Evolutionary conservation across 2,797 vertebrate species (phyloP), one percentile per base, ranked within the genome.

Genomic region (Streptopelia turtur): DNA sequence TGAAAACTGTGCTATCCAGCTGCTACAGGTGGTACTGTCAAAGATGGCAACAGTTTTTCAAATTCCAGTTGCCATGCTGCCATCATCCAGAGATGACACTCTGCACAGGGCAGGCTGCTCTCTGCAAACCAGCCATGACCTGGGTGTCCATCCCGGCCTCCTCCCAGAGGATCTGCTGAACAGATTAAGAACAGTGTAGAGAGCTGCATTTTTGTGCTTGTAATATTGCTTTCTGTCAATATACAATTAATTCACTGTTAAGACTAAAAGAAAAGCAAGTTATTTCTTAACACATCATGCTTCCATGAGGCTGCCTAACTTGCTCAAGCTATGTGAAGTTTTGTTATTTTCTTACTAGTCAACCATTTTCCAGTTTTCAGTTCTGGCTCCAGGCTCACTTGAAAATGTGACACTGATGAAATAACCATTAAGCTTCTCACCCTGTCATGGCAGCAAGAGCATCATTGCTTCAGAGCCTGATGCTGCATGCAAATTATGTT

Each of bases 31-130:
- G 37, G 30, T 1, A 13, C 0, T 12, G 10, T n/a, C 22, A 23
- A 30, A 91, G 66, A 23, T 0, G 0, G 35, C 2, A 2, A 1
- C 9, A 15, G 4, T 15, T 64, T 52, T 66, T 5, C 18, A 27
- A 61, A 28, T 43, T 61, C 17, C 37, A 49, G 13, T 20, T 61
- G 68, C 35, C 75, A 16, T 0, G 2, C 37, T 53, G 61, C 52
- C 47, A 47, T 3, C 47, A 52, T 4, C 4, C 60, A 39, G 47
- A 68, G 45, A 52, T 9, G 31, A 55, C 22, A 14, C 11, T 3
- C 31, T 27, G 33, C n/a, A 82, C 28, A 37, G 37, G 39, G 5
- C 49, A 64, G 3, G 7, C 13, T 27, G 45, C 39, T 20, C 22
- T 55, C 35, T 24, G 10, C 30, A 79, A 47, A 53, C 16, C 13